Evolutionary conservation across 2,888 invertebrate genomes (phyloP).

Genomic region (Caenorhabditis virilis): DNA sequence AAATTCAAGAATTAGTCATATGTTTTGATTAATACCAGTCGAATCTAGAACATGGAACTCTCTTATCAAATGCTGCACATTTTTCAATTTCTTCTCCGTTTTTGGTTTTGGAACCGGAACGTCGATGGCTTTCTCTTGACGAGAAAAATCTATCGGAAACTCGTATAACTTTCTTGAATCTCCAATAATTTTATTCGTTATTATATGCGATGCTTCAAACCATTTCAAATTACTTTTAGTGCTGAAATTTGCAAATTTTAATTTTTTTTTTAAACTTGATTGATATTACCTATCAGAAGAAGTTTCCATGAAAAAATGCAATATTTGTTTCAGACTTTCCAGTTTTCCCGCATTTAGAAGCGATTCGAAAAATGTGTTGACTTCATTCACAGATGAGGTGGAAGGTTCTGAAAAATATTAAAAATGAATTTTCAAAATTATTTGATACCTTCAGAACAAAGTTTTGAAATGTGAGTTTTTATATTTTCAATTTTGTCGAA

Average conservation of each 20-base stretch:
- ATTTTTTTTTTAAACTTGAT: neutral
- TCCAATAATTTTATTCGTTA: conserved; percentile 6
- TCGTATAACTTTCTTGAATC: conserved; percentile 5
- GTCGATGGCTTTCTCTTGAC: neutral
- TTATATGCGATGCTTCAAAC: conserved; percentile 9
- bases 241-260: neutral
- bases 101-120: neutral
- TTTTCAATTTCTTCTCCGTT: neutral
- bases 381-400: neutral
- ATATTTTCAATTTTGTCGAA: conserved; percentile 2
- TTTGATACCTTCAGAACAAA: neutral
- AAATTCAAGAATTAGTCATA: neutral
- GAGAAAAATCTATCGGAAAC: conserved; percentile 7
- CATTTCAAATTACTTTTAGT: conserved; percentile 9
- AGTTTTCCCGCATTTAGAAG: conserved; percentile 13
- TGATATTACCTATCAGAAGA: no score
- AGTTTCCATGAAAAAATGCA: conserved; percentile 13
- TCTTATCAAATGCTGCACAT: neutral
- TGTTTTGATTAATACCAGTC: neutral
- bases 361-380: conserved; percentile 1
- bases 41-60: neutral
- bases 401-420: conserved; percentile 21
- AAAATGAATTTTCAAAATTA: no score
- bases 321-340: conserved; percentile 1
- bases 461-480: neutral